Conservation (phyloP, 2,888 invertebrate species). For the Himalopsyche anomala region DNA sequence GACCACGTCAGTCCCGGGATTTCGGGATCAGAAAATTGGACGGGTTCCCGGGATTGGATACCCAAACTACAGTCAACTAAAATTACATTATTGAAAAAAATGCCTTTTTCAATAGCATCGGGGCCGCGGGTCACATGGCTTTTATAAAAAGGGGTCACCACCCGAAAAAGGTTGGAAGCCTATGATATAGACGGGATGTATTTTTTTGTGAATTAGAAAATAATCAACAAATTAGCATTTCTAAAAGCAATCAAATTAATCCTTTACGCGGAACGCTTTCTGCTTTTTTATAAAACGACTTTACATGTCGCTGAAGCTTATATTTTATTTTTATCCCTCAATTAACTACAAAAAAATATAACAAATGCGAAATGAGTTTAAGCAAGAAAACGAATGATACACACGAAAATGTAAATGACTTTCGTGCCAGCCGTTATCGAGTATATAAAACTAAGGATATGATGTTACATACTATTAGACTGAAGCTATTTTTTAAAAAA, state of each 20-base stretch:
- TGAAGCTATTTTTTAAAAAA: background rate
- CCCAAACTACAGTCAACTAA: no score
- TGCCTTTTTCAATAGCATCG: no score
- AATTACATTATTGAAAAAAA: no score
- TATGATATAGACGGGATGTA: no score
- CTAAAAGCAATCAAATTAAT: slow-evolving; percentile 11
- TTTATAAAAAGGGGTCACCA: no score
- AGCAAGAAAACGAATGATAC: slow-evolving; percentile 20
- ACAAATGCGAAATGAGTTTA: slow-evolving; percentile 17
- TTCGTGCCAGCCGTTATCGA: background rate
- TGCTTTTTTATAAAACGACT: slow-evolving; percentile 26
- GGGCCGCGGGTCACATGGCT: no score
- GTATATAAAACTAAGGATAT: background rate
- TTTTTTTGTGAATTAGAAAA: background rate
- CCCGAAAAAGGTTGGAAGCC: no score
- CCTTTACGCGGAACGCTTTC: slow-evolving; percentile 23
- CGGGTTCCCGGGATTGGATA: no score
- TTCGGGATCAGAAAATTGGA: no score
- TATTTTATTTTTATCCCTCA: slow-evolving; percentile 30
- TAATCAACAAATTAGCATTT: slow-evolving; percentile 10
- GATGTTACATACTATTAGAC: background rate
- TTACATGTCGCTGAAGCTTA: slow-evolving; percentile 19
- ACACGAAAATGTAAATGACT: slow-evolving; percentile 26
- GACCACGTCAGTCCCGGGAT: no score
- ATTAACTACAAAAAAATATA: slow-evolving; percentile 26